phyloP scores from a whole-genome alignment of 2,113 vertebrate genomes.

The Xiphorhynchus elegans region DNA sequence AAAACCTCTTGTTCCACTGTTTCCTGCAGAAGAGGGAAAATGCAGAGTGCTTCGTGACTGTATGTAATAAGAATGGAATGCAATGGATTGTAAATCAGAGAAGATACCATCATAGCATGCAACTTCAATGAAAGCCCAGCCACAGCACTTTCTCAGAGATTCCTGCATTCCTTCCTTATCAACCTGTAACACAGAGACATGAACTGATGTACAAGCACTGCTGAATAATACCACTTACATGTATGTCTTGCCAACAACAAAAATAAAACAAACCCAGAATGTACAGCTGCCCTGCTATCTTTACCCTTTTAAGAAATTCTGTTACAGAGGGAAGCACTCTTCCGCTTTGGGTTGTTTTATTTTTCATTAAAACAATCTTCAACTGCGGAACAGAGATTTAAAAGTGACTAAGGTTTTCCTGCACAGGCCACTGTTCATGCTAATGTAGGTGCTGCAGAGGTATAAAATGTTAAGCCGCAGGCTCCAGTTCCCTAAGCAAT shows the following conservation, averaged over 20 bases:
- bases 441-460: not conserved
- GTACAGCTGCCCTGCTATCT: not conserved
- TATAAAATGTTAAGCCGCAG: not conserved
- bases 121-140: not conserved
- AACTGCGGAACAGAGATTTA: not conserved
- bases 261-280: no score
- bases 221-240: not conserved
- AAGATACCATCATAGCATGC: not conserved
- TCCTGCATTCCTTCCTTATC: not conserved
- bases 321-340: not conserved
- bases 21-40: not conserved
- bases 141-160: not conserved
- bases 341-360: not conserved
- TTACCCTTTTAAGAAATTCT: not conserved
- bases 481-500: not conserved
- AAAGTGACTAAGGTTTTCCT: not conserved
- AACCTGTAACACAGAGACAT: not conserved
- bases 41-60: not conserved
- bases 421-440: not conserved
- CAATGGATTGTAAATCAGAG: not conserved
- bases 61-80: not conserved
- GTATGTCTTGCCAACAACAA: not conserved
- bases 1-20: not conserved
- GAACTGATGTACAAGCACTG: not conserved
- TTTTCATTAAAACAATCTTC: not conserved